Conservation (phyloP, 2,888 invertebrate species). For the Bimastos eiseni region DNA sequence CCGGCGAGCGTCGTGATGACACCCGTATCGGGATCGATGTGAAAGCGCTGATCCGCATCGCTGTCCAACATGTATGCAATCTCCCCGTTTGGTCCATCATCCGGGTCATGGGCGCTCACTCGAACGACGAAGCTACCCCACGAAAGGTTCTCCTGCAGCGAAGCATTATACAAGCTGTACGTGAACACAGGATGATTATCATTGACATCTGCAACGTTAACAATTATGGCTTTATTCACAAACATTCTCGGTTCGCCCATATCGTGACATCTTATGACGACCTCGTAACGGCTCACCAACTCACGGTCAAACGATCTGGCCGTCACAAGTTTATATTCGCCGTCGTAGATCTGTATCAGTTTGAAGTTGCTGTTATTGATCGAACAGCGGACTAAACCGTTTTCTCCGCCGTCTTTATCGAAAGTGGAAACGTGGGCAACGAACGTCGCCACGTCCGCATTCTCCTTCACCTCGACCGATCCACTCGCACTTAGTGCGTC, state of each 20-base stretch:
- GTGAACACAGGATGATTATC: conserved; percentile 67
- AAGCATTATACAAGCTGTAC: conserved; percentile 75
- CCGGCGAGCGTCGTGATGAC: conserved; percentile 78
- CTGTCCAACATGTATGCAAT: conserved; percentile 62
- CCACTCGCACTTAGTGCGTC: conserved; percentile 44
- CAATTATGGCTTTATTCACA: conserved; percentile 32
- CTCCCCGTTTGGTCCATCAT: conserved; percentile 74
- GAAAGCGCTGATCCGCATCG: conserved; percentile 55
- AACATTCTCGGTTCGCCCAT: conserved; percentile 31
- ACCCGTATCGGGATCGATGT: conserved; percentile 67
- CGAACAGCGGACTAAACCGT: conserved; percentile 73
- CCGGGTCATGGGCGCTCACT: conserved; percentile 80
- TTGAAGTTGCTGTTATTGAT: conserved; percentile 44
- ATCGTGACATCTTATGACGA: conserved; percentile 35
- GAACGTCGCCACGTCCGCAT: conserved; percentile 73
- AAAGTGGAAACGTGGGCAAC: conserved; percentile 80
- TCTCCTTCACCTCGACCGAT: conserved; percentile 72
- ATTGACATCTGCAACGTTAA: conserved; percentile 41
- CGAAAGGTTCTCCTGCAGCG: conserved; percentile 70
- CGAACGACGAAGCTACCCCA: conserved; percentile 66
- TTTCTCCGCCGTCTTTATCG: conserved; percentile 80
- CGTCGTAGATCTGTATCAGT: conserved; percentile 49
- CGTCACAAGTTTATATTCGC: conserved; percentile 69
- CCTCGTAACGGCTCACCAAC: neutral
- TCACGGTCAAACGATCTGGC: conserved; percentile 25